These are phyloP conservation scores for Podarcis cretensis DNA, from an alignment of 2,113 vertebrate species.

Conservation along the genomic window DNA sequence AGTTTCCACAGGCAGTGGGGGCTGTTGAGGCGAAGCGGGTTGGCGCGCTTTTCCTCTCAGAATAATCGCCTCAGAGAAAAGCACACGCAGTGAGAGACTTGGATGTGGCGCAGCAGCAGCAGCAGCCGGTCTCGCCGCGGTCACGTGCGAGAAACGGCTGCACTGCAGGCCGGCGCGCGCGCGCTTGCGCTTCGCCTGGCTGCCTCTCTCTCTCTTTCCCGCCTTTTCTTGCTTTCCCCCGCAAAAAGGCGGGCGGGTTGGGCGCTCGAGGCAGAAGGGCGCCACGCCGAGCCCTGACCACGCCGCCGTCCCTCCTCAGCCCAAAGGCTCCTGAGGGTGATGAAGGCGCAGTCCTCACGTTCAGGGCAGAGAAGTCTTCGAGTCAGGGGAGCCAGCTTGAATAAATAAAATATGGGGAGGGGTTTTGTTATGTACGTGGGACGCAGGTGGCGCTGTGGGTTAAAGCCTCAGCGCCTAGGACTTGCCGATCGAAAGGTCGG, in stretches of 20 bases:
- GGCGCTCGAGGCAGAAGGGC: not conserved
- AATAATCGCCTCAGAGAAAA: not conserved
- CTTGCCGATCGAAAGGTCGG: too few relatives aligned
- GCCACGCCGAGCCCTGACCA: too few relatives aligned
- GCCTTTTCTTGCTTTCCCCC: not conserved
- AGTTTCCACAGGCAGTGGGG: not conserved
- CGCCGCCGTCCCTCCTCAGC: too few relatives aligned
- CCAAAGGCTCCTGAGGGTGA: too few relatives aligned
- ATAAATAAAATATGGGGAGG: too few relatives aligned
- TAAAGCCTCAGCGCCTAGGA: too few relatives aligned
- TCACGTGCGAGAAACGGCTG: conserved; percentile 43
- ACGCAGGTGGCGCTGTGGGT: too few relatives aligned
- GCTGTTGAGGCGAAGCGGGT: not conserved
- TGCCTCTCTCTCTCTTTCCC: not conserved
- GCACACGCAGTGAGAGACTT: not conserved
- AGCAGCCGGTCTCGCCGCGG: not conserved
- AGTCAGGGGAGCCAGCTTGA: too few relatives aligned
- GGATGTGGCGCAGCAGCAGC: not conserved
- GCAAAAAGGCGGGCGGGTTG: not conserved
- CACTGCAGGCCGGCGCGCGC: conserved; percentile 25
- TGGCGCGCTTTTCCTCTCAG: not conserved
- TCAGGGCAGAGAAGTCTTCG: too few relatives aligned
- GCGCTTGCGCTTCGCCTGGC: not conserved
- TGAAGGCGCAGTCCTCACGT: too few relatives aligned
- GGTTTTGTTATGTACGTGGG: too few relatives aligned